Base-by-base conservation (phyloP, 2,888 invertebrate genomes). In the Epinotia demarniana region DNA sequence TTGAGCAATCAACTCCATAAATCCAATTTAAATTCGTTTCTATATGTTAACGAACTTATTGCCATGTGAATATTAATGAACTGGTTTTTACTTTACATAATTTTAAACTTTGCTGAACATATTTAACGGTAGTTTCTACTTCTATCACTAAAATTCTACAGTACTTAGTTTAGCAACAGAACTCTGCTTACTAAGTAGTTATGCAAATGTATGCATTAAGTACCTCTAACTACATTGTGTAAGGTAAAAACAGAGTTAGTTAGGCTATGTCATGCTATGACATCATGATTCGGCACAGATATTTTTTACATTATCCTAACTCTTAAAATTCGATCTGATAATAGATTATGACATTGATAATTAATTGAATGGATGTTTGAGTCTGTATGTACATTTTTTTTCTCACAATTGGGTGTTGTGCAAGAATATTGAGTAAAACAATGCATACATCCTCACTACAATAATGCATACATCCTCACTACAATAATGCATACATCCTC, bases 11-110 rank as follows among this genome's bases (percentile, higher is more conserved):
- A 49, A 27, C 57, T 66, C 11, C 16, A 60, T 72, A 53, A 49
- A 2, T 27, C 23, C 66, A 66, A 66, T 72, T 72, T 33, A 66
- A 66, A 73, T 61, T 67, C 16, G 11, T n/a, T 8, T 53, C 66
- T 58, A 19, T 55, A 27, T 23, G 43, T 55, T 61, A 16, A 13
- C 55, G 33, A 43, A 55, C 60, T 67, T 6, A 43, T 18, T 43
- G 19, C 53, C 9, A 55, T 13, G 46, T 63, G 12, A 62, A 63
- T 63, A 46, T 63, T 63, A 46, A 63, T 63, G 5, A 43, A 43
- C 19, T 62, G 6, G n/a, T n/a, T 53, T 53, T 49, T 8, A 53
- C 53, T 53, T 53, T n/a, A 8, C 53, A 53, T 53, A n/a, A 13
- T n/a, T 53, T n/a, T 53, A 49, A 49, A 49, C 49, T 16, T 53